A percentile compares a stretch with the other conserved stretches of the same genome.
phyloP scores from a whole-genome alignment of 2,113 vertebrate species.

The Ibidorhyncha struthersii region DNA sequence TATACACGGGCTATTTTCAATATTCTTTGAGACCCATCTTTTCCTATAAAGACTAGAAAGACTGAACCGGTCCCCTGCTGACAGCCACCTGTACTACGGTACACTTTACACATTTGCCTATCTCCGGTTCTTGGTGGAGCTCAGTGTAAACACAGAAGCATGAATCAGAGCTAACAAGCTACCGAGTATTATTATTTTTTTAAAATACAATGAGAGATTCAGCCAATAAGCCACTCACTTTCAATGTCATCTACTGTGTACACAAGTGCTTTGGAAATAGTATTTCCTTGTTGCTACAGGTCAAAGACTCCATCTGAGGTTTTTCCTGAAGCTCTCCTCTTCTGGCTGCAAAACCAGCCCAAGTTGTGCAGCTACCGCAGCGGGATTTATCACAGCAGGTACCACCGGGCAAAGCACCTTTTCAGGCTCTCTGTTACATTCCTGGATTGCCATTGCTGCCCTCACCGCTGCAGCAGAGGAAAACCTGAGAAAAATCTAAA shows the following conservation, averaged over 20 bases:
- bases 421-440: rapidly evolving
- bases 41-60: background rate
- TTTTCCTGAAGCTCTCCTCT: background rate
- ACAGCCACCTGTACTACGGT: rapidly evolving
- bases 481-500: background rate
- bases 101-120: rapidly evolving
- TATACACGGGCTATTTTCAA: rapidly evolving
- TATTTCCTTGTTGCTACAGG: slow-evolving; percentile 10
- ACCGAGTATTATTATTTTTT: too few species aligned
- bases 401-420: background rate
- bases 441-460: background rate
- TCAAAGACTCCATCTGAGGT: background rate
- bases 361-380: rapidly evolving
- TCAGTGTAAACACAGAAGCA: background rate
- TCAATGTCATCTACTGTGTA: background rate
- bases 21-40: background rate
- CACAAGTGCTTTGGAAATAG: background rate
- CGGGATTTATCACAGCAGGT: background rate
- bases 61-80: rapidly evolving
- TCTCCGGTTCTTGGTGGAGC: background rate
- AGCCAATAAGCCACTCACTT: background rate
- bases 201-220: background rate
- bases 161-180: background rate
- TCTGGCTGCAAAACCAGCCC: background rate
- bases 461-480: rapidly evolving